Base-by-base conservation (phyloP, 1,140 invertebrate species). In the Drosophila pallidifrons region DNA sequence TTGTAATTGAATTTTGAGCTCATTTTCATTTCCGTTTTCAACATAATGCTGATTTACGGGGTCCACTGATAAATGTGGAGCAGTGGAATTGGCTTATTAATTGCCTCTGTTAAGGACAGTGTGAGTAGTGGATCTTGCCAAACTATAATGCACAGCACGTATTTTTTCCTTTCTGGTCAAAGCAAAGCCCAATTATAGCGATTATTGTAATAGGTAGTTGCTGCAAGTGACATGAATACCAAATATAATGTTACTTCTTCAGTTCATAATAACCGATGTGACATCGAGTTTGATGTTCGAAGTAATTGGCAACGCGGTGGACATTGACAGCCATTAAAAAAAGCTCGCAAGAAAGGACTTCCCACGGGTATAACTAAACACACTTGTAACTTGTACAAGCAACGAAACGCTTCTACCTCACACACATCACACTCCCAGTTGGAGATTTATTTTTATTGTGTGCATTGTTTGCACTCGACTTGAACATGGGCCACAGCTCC, bases 381-480 rank as follows among this genome's bases (percentile, higher is more conserved):
- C 79, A 79, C 82, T 76, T 74, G 72, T 65, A 75, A 41, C 70
- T 78, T 63, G 60, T 68, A 32, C 49, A 46, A 65, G 58, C 57
- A 35, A 52, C 20, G 45, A 77, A 49, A 13, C 25, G 16, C n/a
- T 54, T 25, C 5, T 25, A 35, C 20, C 15, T 15, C 13, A 25
- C 20, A 25, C 7, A 15, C 32, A 15, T 20, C 35, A 10, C 16
- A 16, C 49, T 15, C 60, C 47, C 66, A 66, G 60, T 64, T 75
- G 49, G 57, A 88, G 83, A 88, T 88, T 88, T 88, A 88, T 88
- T 88, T 88, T 88, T 89, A 88, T 88, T 88, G 83, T 89, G 85
- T 67, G 80, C 77, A 89, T 88, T 89, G 86, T 89, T 89, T 89
- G 85, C 78, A 85, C 82, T 88, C 70, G 75, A 73, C 81, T 89